A percentile compares a stretch with the other conserved stretches of the same genome.
These are phyloP conservation scores for Drosophila kambysellisi DNA, from an alignment of 2,888 invertebrate species.

Conservation along the genomic window DNA sequence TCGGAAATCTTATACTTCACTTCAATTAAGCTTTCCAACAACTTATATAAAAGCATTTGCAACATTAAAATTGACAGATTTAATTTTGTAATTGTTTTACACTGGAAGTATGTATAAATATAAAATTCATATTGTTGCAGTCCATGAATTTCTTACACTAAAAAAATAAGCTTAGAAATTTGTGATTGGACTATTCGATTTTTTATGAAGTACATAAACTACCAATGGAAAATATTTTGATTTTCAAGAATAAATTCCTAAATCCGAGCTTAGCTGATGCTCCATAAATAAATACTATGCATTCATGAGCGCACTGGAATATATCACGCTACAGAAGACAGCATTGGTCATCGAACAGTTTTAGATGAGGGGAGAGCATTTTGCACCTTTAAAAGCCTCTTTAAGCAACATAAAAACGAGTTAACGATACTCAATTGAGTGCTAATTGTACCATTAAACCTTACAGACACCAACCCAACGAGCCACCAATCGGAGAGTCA, in stretches of 20 bases:
- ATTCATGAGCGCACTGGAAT: constrained; percentile 1
- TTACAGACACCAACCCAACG: constrained; percentile 24
- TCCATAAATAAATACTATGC: background rate
- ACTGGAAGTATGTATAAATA: background rate
- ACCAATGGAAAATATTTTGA: background rate
- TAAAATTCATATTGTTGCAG: background rate
- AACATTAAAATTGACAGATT: no score
- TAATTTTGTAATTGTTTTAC: no score
- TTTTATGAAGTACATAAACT: background rate
- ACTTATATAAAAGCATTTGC: no score
- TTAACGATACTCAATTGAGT: constrained; percentile 80
- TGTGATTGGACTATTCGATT: background rate
- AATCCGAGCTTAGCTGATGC: background rate
- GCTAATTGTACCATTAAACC: constrained; percentile 82
- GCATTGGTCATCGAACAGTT: constrained; percentile 1
- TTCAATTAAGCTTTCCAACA: background rate
- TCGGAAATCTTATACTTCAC: background rate
- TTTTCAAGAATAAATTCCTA: background rate
- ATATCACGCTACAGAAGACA: background rate
- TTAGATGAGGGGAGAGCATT: constrained; percentile 16
- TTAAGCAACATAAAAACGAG: constrained; percentile 64
- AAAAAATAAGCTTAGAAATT: background rate
- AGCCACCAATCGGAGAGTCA: constrained; percentile 12
- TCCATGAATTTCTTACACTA: background rate
- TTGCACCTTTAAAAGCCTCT: constrained; percentile 72